These are phyloP conservation scores for Gastracanthus pulcherrimus DNA, from an alignment of 2,888 invertebrate genomes.

Conservation along the genomic window DNA sequence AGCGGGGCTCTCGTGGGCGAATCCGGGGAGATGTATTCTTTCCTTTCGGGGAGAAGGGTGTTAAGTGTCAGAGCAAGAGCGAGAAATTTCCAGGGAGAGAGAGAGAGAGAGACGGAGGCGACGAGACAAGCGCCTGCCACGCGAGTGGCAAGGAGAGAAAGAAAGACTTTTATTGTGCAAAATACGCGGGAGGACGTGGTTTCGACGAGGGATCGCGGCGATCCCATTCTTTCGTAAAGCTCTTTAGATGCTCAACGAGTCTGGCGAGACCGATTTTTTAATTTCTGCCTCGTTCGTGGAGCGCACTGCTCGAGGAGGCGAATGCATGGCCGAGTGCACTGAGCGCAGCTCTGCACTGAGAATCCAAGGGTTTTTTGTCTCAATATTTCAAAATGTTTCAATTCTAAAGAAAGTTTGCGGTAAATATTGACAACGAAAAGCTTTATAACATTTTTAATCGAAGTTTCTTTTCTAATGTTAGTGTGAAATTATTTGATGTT, in stretches of 20 bases:
- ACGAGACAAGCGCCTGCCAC: neutral
- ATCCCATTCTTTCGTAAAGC: neutral
- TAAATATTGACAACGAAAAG: no score
- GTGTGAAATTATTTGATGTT: no score
- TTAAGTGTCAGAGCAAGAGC: no score
- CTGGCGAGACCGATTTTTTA: neutral
- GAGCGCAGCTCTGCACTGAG: neutral
- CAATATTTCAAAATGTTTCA: no score
- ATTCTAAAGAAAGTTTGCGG: no score
- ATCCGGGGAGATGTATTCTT: neutral
- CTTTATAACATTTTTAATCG: no score
- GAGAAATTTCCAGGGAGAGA: constrained; percentile 1
- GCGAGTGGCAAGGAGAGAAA: no score
- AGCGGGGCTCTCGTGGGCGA: neutral
- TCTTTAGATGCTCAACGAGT: neutral
- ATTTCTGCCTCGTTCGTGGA: neutral
- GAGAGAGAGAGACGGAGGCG: neutral
- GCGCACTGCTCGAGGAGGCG: neutral
- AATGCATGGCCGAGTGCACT: neutral
- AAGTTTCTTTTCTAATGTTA: no score
- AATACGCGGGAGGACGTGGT: neutral
- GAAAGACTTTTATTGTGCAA: constrained; percentile 1
- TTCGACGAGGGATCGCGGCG: neutral
- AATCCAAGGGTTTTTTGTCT: neutral
- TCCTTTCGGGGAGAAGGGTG: neutral